phyloP scores from a whole-genome alignment of 2,797 vertebrate genomes.

The Molossus molossus region DNA sequence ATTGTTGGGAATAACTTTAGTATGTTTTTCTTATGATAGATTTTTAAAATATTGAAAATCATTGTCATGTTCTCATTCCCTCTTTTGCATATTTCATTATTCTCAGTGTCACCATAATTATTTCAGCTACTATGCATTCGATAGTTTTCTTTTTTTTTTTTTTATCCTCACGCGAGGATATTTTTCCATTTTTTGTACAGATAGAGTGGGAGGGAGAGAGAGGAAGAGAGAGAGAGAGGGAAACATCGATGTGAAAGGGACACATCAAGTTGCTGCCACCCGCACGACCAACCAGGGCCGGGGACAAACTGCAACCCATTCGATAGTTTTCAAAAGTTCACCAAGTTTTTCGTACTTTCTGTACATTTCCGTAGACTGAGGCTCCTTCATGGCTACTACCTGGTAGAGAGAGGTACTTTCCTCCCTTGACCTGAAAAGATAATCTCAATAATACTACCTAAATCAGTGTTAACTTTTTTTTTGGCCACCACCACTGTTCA shows the following conservation, averaged over 20 bases:
- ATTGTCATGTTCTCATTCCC: not conserved
- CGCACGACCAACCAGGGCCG: no score
- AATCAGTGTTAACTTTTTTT: not conserved
- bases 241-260: no score
- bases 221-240: no score
- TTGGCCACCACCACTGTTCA: not conserved
- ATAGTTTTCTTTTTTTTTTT: not conserved
- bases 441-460: not conserved
- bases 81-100: not conserved
- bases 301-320: no score
- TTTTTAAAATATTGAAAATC: not conserved
- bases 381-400: not conserved
- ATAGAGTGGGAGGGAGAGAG: no score
- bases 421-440: not conserved
- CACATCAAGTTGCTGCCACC: no score
- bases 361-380: not conserved
- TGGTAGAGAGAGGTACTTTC: not conserved
- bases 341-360: not conserved
- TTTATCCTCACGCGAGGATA: no score
- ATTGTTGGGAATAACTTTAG: not conserved
- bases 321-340: constrained; percentile 3
- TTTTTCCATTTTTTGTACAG: no score
- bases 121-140: not conserved
- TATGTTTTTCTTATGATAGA: not conserved
- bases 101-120: not conserved